Percentiles rank a stretch among this genome's conserved stretches.
These are phyloP conservation scores for Cydia amplana DNA, from an alignment of 1,140 invertebrate genomes.

Conservation along the genomic window DNA sequence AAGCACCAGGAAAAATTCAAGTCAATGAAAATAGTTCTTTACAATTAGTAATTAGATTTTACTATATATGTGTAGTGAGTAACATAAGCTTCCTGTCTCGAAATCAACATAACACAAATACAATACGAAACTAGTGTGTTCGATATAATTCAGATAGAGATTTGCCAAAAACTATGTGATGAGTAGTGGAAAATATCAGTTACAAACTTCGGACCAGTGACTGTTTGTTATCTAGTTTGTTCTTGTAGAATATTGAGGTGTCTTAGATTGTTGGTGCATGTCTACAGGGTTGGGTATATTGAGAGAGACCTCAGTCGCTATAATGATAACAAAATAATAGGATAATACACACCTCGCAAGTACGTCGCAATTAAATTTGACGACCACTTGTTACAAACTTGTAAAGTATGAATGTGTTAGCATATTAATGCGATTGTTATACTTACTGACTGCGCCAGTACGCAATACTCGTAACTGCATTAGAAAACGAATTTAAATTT, in stretches of 20 bases:
- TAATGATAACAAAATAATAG: no score
- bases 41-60: background rate
- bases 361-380: no score
- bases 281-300: constrained; percentile 53
- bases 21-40: constrained; percentile 13
- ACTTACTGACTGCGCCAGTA: no score
- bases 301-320: constrained; percentile 44
- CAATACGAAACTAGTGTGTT: constrained; percentile 8
- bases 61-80: constrained; percentile 19
- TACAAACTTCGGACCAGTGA: constrained; percentile 73
- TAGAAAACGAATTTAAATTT: no score
- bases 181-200: constrained; percentile 60
- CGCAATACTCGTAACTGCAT: no score
- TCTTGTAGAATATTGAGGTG: constrained; percentile 67
- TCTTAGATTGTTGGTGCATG: constrained; percentile 75
- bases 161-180: constrained; percentile 76
- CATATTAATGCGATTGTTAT: no score
- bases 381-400: no score
- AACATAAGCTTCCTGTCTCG: constrained; percentile 24
- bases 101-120: background rate
- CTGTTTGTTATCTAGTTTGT: constrained; percentile 71
- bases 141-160: constrained; percentile 45
- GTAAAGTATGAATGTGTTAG: no score
- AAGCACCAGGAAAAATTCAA: background rate
- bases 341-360: no score